Evolutionary conservation across 2,113 vertebrate species (phyloP), one percentile per base, ranked within the genome.

Genomic region (Dromas ardeola): DNA sequence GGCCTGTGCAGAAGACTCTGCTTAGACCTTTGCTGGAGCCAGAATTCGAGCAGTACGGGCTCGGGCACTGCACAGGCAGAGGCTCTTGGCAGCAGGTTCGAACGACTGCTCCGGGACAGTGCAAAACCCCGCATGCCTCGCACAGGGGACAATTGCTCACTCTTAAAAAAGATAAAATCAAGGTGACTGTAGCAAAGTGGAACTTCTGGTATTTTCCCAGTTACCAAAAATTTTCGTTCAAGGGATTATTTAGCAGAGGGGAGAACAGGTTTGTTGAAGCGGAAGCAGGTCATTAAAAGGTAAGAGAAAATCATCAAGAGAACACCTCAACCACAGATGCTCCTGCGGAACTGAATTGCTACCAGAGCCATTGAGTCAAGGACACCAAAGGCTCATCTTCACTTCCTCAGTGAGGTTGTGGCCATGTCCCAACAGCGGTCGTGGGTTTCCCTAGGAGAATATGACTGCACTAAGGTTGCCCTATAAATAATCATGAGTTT

Each of bases 381-480:
- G 30, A 18, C 58, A 61, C 9, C 55, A 17, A n/a, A 50, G 62
- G 47, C n/a, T 90, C 5, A 0, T 45, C 53, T 45, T 12, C 1
- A 3, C 53, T 43, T 62, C 55, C 18, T 17, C 30, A 47, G 40
- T 4, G 47, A 34, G 36, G 45, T 36, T 1, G 1, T 12, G 62
- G 23, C 62, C 3, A 0, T 16, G 30, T 17, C 73, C 21, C 5
- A 0, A 18, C 49, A 78, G 65, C 2, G 1, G 53, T 30, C 7
- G 0, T 32, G 34, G 20, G 45, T 36, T 83, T 86, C 53, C 19
- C 66, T 32, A 36, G 36, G 52, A 81, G 52, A 47, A 62, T 15
- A 2, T 0, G 0, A 36, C 11, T 30, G 61, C 32, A 9, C 56
- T 71, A 72, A 42, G 2, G 0, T 19, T 56, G 43, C 49, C 52